phyloP scores from a whole-genome alignment of 1,140 invertebrate genomes.

The Ceratitis capitata region DNA sequence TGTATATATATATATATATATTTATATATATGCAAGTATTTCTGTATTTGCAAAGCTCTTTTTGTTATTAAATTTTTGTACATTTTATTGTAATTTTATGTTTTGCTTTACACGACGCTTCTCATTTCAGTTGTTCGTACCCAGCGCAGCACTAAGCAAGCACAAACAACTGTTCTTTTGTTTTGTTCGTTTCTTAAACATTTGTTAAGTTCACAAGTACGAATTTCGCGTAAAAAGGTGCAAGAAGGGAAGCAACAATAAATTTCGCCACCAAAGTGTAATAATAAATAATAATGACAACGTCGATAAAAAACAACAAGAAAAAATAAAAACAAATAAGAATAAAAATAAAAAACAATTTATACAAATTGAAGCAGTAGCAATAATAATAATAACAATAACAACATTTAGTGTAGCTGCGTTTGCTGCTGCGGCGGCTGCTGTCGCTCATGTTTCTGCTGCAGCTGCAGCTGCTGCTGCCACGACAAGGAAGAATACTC shows the following conservation, averaged over 20 bases:
- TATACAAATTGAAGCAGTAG: too few species aligned
- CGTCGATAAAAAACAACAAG: too few species aligned
- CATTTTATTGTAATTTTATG: too few species aligned
- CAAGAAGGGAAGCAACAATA: background rate
- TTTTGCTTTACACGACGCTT: too few species aligned
- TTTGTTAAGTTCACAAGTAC: background rate
- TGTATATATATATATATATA: background rate
- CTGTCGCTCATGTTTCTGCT: background rate
- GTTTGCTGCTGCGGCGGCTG: background rate
- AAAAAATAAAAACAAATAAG: too few species aligned
- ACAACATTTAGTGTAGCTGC: background rate
- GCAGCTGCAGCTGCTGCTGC: background rate
- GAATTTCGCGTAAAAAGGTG: conserved; percentile 8
- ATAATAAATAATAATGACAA: background rate
- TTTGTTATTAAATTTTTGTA: too few species aligned
- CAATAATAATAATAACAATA: background rate
- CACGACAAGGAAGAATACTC: background rate
- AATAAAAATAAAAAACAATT: too few species aligned
- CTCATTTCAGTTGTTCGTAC: too few species aligned
- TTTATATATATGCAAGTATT: background rate
- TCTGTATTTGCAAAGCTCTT: too few species aligned
- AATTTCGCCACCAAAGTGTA: background rate
- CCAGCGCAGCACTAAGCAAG: too few species aligned
- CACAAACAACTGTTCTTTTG: background rate
- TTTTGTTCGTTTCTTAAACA: background rate